Evolutionary conservation across 2,888 invertebrate species (phyloP).

Genomic region (Hipparchia semele): DNA sequence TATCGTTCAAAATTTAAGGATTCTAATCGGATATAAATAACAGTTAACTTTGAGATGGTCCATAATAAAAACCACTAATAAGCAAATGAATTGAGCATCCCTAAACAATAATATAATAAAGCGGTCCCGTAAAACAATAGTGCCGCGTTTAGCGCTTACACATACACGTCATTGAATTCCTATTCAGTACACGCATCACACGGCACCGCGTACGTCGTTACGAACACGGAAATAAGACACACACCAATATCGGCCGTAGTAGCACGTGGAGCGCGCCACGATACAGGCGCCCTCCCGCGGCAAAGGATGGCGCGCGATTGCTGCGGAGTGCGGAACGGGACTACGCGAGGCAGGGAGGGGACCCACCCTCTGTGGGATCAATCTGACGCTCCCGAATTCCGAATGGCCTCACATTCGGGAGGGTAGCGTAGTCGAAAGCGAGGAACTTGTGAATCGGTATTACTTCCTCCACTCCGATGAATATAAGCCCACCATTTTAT

Average conservation of each 20-base stretch:
- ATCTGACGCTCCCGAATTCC: slow-evolving; percentile 57
- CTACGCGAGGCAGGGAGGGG: slow-evolving; percentile 63
- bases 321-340: slow-evolving; percentile 50
- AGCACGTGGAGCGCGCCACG: slow-evolving; percentile 58
- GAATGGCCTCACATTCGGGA: slow-evolving; percentile 54
- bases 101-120: slow-evolving; percentile 62
- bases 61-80: slow-evolving; percentile 7
- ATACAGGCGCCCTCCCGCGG: slow-evolving; percentile 74
- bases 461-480: slow-evolving; percentile 31
- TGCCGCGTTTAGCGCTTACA: slow-evolving; percentile 72
- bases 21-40: not conserved
- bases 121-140: slow-evolving; percentile 69
- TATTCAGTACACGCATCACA: slow-evolving; percentile 73
- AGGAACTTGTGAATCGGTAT: slow-evolving; percentile 32
- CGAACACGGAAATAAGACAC: slow-evolving; percentile 74
- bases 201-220: slow-evolving; percentile 54
- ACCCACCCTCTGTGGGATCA: slow-evolving; percentile 71
- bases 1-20: not conserved
- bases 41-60: not conserved
- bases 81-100: slow-evolving; percentile 48
- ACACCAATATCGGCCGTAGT: slow-evolving; percentile 55
- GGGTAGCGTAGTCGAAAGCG: slow-evolving; percentile 27
- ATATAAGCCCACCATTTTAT: slow-evolving; percentile 31
- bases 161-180: slow-evolving; percentile 63
- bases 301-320: slow-evolving; percentile 79